Conservation (phyloP, 1,140 invertebrate genomes). For the Camponotus vicinus region DNA sequence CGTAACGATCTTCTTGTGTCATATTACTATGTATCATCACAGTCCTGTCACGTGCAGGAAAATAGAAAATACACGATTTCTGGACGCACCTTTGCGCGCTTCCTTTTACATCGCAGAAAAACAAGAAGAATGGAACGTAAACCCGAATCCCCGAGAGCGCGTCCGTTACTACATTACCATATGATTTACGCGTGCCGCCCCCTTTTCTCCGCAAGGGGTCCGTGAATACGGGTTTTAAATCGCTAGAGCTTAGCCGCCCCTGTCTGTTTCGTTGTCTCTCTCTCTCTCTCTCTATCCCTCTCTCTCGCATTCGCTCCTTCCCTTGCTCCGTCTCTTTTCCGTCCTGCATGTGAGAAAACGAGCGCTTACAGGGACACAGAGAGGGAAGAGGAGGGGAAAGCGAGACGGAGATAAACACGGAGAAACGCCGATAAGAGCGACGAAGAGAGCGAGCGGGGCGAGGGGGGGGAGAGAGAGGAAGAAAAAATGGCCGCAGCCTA, state of each 20-base stretch:
- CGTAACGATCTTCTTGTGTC: background rate
- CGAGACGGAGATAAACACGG: constrained; percentile 28
- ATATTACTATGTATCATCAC: background rate
- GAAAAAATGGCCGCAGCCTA: constrained; percentile 78
- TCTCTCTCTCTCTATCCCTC: background rate
- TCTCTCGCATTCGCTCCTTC: background rate
- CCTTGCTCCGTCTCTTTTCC: too few species aligned
- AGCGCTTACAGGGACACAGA: background rate
- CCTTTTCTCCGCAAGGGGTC: constrained; percentile 53
- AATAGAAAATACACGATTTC: background rate
- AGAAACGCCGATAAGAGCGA: constrained; percentile 58
- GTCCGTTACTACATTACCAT: constrained; percentile 78
- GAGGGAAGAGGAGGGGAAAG: background rate
- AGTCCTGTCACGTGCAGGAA: background rate
- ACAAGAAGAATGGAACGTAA: constrained; percentile 19
- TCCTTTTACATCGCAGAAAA: constrained; percentile 11
- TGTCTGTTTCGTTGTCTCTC: constrained; percentile 3
- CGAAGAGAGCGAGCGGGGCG: background rate
- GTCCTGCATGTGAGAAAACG: background rate
- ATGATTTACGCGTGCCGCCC: constrained; percentile 81
- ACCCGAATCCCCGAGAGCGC: constrained; percentile 38
- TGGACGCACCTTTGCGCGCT: background rate
- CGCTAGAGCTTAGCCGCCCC: constrained; percentile 64
- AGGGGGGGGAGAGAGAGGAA: constrained; percentile 6
- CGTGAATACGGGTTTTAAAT: constrained; percentile 82